These are phyloP conservation scores for Agonopterix subpropinquella DNA, from an alignment of 2,888 invertebrate genomes.

Conservation along the genomic window DNA sequence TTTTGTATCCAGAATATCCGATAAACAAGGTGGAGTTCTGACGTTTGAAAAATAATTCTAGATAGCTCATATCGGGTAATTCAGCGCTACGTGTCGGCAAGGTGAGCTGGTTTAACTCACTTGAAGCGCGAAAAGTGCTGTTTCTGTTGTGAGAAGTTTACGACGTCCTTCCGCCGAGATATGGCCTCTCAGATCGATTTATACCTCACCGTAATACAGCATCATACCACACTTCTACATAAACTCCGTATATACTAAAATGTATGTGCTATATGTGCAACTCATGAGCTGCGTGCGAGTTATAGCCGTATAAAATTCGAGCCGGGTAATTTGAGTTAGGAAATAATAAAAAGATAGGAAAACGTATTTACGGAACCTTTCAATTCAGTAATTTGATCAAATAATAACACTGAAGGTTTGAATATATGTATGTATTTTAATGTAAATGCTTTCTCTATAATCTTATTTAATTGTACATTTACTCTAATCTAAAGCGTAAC, in stretches of 20 bases:
- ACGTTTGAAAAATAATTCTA: constrained; percentile 1
- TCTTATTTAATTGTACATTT: background rate
- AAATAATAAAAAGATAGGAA: too few relatives aligned
- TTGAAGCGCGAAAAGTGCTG: constrained; percentile 44
- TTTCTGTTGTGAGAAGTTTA: constrained; percentile 37
- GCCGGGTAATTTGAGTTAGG: constrained; percentile 47
- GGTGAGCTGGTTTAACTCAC: constrained; percentile 22
- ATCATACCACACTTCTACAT: too few relatives aligned
- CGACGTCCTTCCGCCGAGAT: constrained; percentile 40
- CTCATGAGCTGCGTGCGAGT: constrained; percentile 35
- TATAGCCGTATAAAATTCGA: constrained; percentile 54
- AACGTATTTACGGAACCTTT: constrained; percentile 26
- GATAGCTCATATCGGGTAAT: constrained; percentile 7
- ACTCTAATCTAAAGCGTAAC: too few relatives aligned
- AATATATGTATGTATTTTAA: too few relatives aligned
- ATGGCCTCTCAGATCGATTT: constrained; percentile 44
- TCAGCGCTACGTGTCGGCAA: constrained; percentile 9
- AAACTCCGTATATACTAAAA: too few relatives aligned
- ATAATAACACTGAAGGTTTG: too few relatives aligned
- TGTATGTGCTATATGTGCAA: constrained; percentile 7
- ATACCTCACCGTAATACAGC: constrained; percentile 8
- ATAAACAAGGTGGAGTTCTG: too few relatives aligned
- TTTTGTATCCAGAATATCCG: too few relatives aligned
- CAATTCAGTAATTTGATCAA: constrained; percentile 28
- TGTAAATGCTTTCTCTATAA: too few relatives aligned